A percentile compares a stretch with the other conserved stretches of the same genome.
These are phyloP conservation scores for Philopotamus ludificatus DNA, from an alignment of 1,140 invertebrate species.

Conservation along the genomic window DNA sequence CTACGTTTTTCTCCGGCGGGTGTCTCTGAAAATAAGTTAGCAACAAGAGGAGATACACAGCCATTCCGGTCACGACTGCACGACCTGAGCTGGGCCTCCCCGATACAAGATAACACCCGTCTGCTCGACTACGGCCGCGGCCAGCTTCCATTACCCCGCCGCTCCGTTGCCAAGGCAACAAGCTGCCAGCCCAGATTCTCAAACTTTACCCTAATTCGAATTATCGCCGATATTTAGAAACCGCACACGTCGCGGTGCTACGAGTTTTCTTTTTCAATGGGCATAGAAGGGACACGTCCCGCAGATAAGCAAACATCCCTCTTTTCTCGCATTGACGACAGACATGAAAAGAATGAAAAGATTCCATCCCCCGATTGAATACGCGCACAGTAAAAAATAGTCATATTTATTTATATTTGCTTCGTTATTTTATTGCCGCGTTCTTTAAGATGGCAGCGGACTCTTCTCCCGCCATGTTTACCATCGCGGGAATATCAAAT, in stretches of 20 bases:
- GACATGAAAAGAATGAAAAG: neutral
- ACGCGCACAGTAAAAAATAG: too few relatives aligned
- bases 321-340: neutral
- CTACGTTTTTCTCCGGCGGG: slow-evolving; percentile 18
- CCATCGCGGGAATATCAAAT: slow-evolving; percentile 24
- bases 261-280: slow-evolving; percentile 37
- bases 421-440: neutral
- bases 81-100: slow-evolving; percentile 15
- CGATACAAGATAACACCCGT: slow-evolving; percentile 27
- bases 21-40: slow-evolving; percentile 24
- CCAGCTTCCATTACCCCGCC: slow-evolving; percentile 7
- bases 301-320: slow-evolving; percentile 22
- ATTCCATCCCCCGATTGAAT: neutral
- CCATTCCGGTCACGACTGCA: slow-evolving; percentile 32
- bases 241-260: slow-evolving; percentile 5
- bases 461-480: neutral
- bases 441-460: neutral
- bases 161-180: slow-evolving; percentile 20
- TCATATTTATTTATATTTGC: neutral
- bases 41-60: slow-evolving; percentile 22
- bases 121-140: slow-evolving; percentile 3
- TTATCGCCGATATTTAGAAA: neutral
- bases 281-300: slow-evolving; percentile 11
- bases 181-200: slow-evolving; percentile 1
- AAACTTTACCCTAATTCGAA: neutral